These are phyloP conservation scores for Falco naumanni DNA, from an alignment of 2,797 vertebrate species.

Conservation along the genomic window DNA sequence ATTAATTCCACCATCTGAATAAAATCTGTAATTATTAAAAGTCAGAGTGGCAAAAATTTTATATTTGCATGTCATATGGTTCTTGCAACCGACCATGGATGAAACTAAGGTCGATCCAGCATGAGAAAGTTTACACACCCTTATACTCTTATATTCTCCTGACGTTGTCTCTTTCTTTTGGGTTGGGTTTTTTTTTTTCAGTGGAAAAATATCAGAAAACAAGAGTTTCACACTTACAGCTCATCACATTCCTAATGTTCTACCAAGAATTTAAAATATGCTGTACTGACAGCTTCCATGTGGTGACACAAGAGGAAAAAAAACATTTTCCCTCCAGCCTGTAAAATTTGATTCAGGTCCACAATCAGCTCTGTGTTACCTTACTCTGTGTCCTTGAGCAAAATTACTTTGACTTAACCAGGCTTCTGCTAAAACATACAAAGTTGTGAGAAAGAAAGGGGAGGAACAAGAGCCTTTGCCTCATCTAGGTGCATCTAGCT, in stretches of 20 bases:
- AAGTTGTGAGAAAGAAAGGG: not conserved
- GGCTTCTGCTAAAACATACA: not conserved
- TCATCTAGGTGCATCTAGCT: not conserved
- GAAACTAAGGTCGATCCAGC: not conserved
- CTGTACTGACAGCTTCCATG: not conserved
- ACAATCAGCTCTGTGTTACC: not conserved
- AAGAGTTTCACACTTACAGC: conserved; percentile 14
- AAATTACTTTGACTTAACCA: not conserved
- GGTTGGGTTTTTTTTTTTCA: not conserved
- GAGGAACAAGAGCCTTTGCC: not conserved
- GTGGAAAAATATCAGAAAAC: not conserved
- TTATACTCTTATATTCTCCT: not conserved
- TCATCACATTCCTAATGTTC: not conserved
- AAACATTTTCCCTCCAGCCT: not conserved
- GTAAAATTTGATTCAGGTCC: not conserved
- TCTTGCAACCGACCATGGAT: not conserved
- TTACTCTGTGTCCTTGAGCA: not conserved
- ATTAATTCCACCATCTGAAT: not conserved
- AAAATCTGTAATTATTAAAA: not conserved
- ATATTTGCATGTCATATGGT: not conserved
- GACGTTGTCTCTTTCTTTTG: not conserved
- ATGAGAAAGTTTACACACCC: not conserved
- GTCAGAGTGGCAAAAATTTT: not conserved
- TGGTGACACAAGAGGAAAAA: not conserved
- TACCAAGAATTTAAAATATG: not conserved